Base-by-base conservation (phyloP, 92 coral and sea anemone genomes). In the Phenganax subtilis region DNA sequence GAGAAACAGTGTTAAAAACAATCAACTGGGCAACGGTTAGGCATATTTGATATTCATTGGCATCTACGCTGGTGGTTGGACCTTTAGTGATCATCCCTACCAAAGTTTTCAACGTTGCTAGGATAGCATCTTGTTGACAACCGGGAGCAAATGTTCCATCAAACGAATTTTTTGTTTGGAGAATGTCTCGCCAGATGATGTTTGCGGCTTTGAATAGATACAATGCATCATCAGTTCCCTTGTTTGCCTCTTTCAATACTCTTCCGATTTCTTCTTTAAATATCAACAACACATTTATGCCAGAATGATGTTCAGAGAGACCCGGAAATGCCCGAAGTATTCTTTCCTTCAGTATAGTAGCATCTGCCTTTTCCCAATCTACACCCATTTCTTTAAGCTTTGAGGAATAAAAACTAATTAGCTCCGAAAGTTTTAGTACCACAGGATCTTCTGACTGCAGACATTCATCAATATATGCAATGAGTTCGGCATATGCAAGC, bases 401-500 rank as follows among this genome's bases (percentile, higher is more conserved):
- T 56, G 60, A 56, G 60, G 60, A 56, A 14, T 56, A 56, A 56
- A 56, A 56, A 9, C 15, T 56, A 14, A 56, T 14, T 8, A 56
- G 60, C 9, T 56, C 60, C 9, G 60, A 56, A 8, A 56, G 60
- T 56, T 9, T 56, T 56, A 56, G 15, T 8, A 8, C 15, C 9
- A 14, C 15, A 14, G 60, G 60, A 8, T 56, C 60, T 56, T 56
- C 60, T 8, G 15, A 9, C 15, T 56, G 60, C 12, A 86, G 85
- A 66, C 81, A 29, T 74, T 88, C 91, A 12, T 88, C 91, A 58
- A 86, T 83, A 77, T 82, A 82, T 78, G 85, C 87, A 7, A 83
- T 74, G 15, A 86, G 85, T 75, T 86, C 91, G 52, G 87, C 91
- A 83, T 85, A 88, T 15, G 87, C 89, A 51, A 88, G 81, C 81